A percentile compares a stretch with the other conserved stretches of the same genome.
Evolutionary conservation across 1,140 invertebrate species (phyloP).

Genomic region (Lerema accius): DNA sequence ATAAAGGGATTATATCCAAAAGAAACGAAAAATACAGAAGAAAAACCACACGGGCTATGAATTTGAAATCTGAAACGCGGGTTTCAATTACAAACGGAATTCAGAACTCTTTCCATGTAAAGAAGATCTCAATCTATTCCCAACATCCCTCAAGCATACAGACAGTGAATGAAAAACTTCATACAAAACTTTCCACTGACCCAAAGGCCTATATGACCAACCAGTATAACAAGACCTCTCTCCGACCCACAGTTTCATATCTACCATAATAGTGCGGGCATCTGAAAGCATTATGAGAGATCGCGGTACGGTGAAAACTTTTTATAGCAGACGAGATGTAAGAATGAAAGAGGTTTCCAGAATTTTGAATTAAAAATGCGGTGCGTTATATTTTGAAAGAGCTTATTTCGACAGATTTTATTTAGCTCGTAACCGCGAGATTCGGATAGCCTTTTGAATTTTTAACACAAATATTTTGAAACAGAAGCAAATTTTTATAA

Average conservation of each 20-base stretch:
- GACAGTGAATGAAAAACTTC: slow-evolving; percentile 39
- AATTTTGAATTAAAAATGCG: slow-evolving; percentile 28
- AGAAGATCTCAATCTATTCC: slow-evolving; percentile 44
- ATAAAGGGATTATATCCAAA: background rate
- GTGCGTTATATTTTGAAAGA: slow-evolving; percentile 13
- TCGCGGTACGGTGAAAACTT: slow-evolving; percentile 33
- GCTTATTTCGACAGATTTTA: slow-evolving; percentile 25
- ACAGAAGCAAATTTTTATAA: background rate
- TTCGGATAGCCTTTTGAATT: slow-evolving; percentile 1
- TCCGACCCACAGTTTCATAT: slow-evolving; percentile 5
- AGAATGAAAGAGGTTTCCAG: slow-evolving; percentile 28
- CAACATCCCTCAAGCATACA: slow-evolving; percentile 38
- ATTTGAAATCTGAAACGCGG: background rate
- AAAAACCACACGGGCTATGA: background rate
- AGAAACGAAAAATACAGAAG: background rate
- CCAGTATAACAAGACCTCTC: slow-evolving; percentile 35
- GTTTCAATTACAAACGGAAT: slow-evolving; percentile 32
- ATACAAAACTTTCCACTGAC: slow-evolving; percentile 40
- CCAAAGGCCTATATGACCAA: slow-evolving; percentile 40
- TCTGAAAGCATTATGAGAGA: slow-evolving; percentile 28
- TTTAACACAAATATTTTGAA: background rate
- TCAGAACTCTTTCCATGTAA: slow-evolving; percentile 26
- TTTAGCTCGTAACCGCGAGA: slow-evolving; percentile 4
- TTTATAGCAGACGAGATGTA: slow-evolving; percentile 30
- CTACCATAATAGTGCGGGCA: slow-evolving; percentile 1